Evolutionary conservation across 2,113 vertebrate genomes (phyloP).

Genomic region (Ceyx cyanopectus): DNA sequence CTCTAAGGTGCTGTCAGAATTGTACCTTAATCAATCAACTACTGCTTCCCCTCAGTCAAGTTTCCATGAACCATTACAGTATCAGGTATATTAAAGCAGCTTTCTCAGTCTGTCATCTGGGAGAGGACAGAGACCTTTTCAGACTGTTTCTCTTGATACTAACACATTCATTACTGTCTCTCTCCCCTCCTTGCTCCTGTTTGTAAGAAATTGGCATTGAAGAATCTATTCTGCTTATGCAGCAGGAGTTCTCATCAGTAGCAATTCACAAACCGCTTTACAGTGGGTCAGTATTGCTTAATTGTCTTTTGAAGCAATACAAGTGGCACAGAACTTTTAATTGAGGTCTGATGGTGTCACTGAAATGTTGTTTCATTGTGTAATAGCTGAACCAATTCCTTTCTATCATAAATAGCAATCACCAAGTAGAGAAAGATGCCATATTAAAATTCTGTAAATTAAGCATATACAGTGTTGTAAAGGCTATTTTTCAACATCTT

Average conservation of each 20-base stretch:
- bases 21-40: background rate
- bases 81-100: background rate
- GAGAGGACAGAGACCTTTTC: background rate
- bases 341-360: conserved; percentile 28
- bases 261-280: background rate
- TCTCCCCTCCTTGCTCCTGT: background rate
- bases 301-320: background rate
- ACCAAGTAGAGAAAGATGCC: background rate
- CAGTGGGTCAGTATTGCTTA: background rate
- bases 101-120: background rate
- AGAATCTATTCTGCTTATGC: conserved; percentile 36
- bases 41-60: background rate
- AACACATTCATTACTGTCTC: conserved; percentile 49
- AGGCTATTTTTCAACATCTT: background rate
- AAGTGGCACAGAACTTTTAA: conserved; percentile 30
- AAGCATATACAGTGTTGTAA: background rate
- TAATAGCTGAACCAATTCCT: background rate
- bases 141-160: background rate
- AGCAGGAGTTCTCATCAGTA: conserved; percentile 31
- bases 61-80: background rate
- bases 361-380: background rate
- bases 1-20: background rate
- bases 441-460: background rate
- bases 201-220: conserved; percentile 16
- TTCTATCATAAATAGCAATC: background rate